Percentiles rank a stretch among this genome's conserved stretches.
These are phyloP conservation scores for Podiceps cristatus DNA, from an alignment of 2,113 vertebrate genomes.

Conservation along the genomic window DNA sequence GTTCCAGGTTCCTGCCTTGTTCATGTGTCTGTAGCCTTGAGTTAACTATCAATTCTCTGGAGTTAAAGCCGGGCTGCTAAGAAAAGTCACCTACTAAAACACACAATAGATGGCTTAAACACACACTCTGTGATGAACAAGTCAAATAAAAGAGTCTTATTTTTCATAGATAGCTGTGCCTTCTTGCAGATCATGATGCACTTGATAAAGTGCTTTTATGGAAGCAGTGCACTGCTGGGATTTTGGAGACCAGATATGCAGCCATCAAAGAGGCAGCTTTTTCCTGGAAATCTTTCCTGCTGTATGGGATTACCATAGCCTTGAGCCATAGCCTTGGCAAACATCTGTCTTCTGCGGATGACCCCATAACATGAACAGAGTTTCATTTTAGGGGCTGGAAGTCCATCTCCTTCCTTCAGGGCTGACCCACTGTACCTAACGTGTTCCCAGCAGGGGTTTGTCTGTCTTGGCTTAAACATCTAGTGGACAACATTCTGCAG, in stretches of 20 bases:
- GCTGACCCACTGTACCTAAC: not conserved
- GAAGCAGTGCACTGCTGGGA: not conserved
- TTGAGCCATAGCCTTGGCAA: not conserved
- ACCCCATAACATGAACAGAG: not conserved
- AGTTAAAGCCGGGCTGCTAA: not conserved
- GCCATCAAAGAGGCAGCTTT: not conserved
- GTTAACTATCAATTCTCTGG: not conserved
- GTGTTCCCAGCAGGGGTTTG: not conserved
- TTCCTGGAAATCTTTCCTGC: not conserved
- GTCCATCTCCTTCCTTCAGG: not conserved
- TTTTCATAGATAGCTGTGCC: not conserved
- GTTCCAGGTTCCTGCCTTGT: not conserved
- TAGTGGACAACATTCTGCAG: not conserved
- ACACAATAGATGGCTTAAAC: not conserved
- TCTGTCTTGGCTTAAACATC: not conserved
- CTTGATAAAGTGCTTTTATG: not conserved
- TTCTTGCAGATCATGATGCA: not conserved
- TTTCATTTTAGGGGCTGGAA: not conserved
- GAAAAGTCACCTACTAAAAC: slow-evolving; percentile 1
- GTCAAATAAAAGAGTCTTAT: not conserved
- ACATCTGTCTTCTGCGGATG: not conserved
- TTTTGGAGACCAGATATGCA: not conserved
- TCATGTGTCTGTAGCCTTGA: not conserved
- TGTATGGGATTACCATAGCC: not conserved
- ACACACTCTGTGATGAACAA: not conserved